phyloP scores from a whole-genome alignment of 2,888 invertebrate species.

The Tenthredo livida region DNA sequence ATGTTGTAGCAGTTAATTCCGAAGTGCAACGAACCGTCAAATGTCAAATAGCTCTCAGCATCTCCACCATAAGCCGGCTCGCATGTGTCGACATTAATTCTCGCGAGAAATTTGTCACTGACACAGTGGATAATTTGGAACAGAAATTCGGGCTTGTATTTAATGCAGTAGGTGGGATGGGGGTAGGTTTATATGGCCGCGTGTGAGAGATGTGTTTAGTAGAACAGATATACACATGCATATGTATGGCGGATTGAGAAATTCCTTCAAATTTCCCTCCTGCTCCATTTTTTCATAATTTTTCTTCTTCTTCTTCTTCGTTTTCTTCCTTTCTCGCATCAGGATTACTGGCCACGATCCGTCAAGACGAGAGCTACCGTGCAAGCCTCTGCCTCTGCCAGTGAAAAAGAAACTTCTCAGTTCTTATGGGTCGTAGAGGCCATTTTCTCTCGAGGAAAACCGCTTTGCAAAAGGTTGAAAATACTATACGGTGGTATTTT shows the following conservation, averaged over 20 bases:
- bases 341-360: constrained; percentile 17
- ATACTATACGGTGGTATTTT: background rate
- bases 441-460: background rate
- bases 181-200: background rate
- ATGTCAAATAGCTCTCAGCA: background rate
- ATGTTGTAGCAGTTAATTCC: background rate
- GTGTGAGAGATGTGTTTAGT: background rate
- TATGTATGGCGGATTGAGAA: background rate
- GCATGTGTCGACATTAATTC: constrained; percentile 1
- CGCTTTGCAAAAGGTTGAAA: constrained; percentile 20
- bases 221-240: background rate
- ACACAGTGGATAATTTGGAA: background rate
- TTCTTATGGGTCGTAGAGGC: background rate
- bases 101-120: constrained; percentile 9
- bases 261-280: background rate
- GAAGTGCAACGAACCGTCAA: constrained; percentile 18
- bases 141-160: background rate
- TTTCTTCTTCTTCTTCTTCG: background rate
- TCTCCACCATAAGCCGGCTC: background rate
- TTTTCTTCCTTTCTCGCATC: background rate
- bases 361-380: constrained; percentile 11
- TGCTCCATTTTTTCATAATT: background rate
- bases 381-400: background rate
- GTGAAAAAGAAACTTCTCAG: background rate
- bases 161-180: background rate